These are phyloP conservation scores for Agonopterix alstromeriana DNA, from an alignment of 2,888 invertebrate species.

Conservation along the genomic window DNA sequence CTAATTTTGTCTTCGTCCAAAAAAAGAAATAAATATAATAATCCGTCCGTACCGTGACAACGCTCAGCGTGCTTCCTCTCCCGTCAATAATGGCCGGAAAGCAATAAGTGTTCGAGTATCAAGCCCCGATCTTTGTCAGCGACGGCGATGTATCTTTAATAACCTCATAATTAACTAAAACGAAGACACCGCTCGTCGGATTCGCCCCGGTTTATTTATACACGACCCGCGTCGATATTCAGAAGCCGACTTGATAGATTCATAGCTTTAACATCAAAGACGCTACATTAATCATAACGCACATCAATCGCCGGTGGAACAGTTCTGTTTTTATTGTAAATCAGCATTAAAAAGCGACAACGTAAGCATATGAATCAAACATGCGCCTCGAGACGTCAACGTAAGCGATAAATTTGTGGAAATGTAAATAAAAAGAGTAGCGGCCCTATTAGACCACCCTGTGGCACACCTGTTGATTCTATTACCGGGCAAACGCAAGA, in stretches of 20 bases:
- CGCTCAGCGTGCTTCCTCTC: conserved; percentile 37
- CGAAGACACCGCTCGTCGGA: conserved; percentile 50
- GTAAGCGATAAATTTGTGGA: conserved; percentile 67
- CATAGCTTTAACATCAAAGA: conserved; percentile 75
- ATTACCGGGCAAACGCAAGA: conserved; percentile 42
- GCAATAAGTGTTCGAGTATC: conserved; percentile 16
- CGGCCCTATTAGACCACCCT: conserved; percentile 61
- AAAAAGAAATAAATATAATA: conserved; percentile 37
- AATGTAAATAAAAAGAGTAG: conserved; percentile 62
- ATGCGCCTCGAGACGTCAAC: conserved; percentile 67
- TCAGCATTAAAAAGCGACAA: conserved; percentile 75
- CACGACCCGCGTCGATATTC: conserved; percentile 67
- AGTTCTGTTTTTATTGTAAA: conserved; percentile 74
- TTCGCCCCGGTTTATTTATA: conserved; percentile 68
- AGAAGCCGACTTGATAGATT: conserved; percentile 73
- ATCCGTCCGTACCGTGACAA: conserved; percentile 63
- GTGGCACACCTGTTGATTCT: conserved; percentile 70
- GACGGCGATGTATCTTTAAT: conserved; percentile 54
- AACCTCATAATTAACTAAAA: conserved; percentile 71
- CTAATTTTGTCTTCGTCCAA: conserved; percentile 53
- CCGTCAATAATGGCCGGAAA: conserved; percentile 39
- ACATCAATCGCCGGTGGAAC: conserved; percentile 73
- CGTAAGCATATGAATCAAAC: conserved; percentile 69
- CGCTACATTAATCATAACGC: conserved; percentile 73
- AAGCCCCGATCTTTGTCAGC: conserved; percentile 10